Evolutionary conservation across 2,888 invertebrate genomes (phyloP).

Genomic region (Cryptocephalus moraei): DNA sequence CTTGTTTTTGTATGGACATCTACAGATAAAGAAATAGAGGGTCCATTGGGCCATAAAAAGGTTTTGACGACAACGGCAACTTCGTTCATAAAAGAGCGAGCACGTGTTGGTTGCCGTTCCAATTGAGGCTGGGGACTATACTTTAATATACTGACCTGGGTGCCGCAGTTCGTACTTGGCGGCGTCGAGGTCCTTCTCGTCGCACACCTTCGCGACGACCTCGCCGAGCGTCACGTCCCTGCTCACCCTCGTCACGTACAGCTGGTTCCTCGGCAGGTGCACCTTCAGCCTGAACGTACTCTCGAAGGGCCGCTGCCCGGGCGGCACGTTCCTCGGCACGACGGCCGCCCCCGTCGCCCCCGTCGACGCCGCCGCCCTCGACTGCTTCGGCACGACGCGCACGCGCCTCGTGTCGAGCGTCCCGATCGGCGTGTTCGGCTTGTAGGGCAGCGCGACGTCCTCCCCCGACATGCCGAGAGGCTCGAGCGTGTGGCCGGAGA

Average conservation of each 20-base stretch:
- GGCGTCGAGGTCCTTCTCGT: constrained; percentile 63
- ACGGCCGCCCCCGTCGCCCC: too few species aligned
- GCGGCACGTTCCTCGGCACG: constrained; percentile 16
- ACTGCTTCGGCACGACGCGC: constrained; percentile 32
- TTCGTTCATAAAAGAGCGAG: too few species aligned
- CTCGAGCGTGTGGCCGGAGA: constrained; percentile 55
- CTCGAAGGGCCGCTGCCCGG: constrained; percentile 49
- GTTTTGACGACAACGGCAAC: too few species aligned
- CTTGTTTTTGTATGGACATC: too few species aligned
- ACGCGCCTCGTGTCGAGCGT: constrained; percentile 43
- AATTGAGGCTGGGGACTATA: too few species aligned
- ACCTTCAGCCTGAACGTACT: constrained; percentile 51
- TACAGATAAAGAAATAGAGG: too few species aligned
- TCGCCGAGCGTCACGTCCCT: constrained; percentile 58
- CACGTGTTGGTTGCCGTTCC: too few species aligned
- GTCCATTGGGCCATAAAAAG: too few species aligned
- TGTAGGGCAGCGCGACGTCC: constrained; percentile 52
- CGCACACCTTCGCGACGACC: constrained; percentile 61
- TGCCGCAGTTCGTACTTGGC: constrained; percentile 66
- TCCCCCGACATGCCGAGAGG: constrained; percentile 45
- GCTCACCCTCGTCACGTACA: constrained; percentile 65
- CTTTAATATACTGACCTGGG: too few species aligned
- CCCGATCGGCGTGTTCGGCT: constrained; percentile 65
- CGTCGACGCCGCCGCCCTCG: constrained; percentile 14
- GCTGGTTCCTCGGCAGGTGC: constrained; percentile 68